Conservation (phyloP, 2,113 vertebrate species). For the Calidris pugnax region DNA sequence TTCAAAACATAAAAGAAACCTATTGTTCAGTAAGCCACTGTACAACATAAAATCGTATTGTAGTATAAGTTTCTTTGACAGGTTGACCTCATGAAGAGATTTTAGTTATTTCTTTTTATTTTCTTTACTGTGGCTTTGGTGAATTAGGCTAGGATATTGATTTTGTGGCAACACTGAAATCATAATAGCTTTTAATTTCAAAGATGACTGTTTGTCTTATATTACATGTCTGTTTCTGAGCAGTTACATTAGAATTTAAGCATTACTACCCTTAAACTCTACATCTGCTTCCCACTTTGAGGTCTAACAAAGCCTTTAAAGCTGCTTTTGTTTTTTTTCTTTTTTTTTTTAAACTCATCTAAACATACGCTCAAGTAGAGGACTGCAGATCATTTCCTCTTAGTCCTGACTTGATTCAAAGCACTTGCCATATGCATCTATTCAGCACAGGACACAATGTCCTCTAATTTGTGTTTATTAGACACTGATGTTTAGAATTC, state of each 20-base stretch:
- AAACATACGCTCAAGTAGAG: slow-evolving; percentile 10
- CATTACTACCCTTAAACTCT: neutral
- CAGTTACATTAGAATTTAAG: slow-evolving; percentile 37
- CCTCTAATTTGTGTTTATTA: neutral
- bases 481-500: neutral
- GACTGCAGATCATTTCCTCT: slow-evolving; percentile 27
- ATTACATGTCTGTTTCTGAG: slow-evolving; percentile 16
- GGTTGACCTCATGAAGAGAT: slow-evolving; percentile 10
- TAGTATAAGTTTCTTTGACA: slow-evolving; percentile 20
- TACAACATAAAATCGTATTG: neutral
- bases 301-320: slow-evolving; percentile 36
- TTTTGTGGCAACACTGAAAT: slow-evolving; percentile 28
- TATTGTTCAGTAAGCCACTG: neutral
- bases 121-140: neutral
- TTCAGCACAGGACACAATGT: neutral
- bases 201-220: slow-evolving; percentile 16
- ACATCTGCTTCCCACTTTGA: slow-evolving; percentile 42
- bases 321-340: neutral
- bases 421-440: neutral
- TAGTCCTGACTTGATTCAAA: neutral
- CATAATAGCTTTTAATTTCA: slow-evolving; percentile 45
- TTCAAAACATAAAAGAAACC: slow-evolving; percentile 50
- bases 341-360: slow-evolving; percentile 20
- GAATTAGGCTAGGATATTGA: slow-evolving; percentile 27
- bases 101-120: slow-evolving; percentile 16